A percentile compares a stretch with the other conserved stretches of the same genome.
Conservation (phyloP, 2,113 vertebrate species). For the Aphyosemion australe region DNA sequence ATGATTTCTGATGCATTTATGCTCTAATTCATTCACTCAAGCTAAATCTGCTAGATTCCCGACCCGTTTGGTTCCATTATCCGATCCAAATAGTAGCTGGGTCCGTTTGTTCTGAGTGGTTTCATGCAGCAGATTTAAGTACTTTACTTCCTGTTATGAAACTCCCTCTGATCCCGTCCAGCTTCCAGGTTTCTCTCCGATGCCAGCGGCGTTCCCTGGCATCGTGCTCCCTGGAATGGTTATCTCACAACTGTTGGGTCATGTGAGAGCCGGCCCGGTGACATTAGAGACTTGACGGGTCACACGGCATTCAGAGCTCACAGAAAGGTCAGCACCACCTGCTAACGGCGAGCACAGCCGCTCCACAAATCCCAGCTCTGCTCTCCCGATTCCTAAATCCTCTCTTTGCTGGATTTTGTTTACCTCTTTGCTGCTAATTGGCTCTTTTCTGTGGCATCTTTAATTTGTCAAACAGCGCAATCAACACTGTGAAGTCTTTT, state of each 20-base stretch:
- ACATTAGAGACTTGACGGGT: conserved; percentile 48
- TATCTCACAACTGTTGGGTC: conserved; percentile 16
- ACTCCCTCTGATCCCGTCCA: conserved; percentile 9
- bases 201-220: neutral
- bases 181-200: neutral
- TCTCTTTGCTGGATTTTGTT: conserved; percentile 5
- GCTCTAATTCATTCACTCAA: too few relatives aligned
- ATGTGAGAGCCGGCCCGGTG: conserved; percentile 23
- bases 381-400: conserved; percentile 1
- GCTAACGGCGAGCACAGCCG: conserved; percentile 9
- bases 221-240: neutral
- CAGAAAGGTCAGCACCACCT: conserved; percentile 56
- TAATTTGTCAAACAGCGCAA: conserved; percentile 1
- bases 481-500: conserved; percentile 5
- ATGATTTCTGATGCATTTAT: too few relatives aligned
- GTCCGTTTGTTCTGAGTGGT: too few relatives aligned
- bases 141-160: neutral
- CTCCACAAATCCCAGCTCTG: conserved; percentile 13
- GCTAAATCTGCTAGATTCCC: too few relatives aligned
- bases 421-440: conserved; percentile 36
- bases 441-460: conserved; percentile 22
- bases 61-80: too few relatives aligned
- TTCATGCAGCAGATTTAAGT: neutral
- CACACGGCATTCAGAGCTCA: conserved; percentile 49
- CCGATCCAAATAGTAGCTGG: too few relatives aligned